Conservation (phyloP, 2,888 invertebrate genomes). For the Leucophenga maculata region DNA sequence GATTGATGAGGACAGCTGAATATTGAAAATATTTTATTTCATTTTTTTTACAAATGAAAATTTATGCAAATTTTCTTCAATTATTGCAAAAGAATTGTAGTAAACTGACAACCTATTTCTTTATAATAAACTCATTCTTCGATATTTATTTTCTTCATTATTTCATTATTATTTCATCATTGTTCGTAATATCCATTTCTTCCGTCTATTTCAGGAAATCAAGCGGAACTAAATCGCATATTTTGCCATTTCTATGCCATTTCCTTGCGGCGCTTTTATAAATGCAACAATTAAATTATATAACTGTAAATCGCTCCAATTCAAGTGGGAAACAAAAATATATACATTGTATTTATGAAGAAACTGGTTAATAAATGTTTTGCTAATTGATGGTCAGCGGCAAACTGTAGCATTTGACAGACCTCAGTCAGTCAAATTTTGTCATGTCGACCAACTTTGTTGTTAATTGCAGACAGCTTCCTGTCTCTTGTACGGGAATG, state of each 20-base stretch:
- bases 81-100: no score
- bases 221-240: not conserved
- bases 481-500: not conserved
- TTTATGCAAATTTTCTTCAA: no score
- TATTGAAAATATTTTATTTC: slow-evolving; percentile 22
- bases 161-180: no score
- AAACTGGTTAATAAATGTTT: slow-evolving; percentile 24
- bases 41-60: no score
- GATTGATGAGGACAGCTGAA: slow-evolving; percentile 41
- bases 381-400: slow-evolving; percentile 5
- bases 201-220: not conserved
- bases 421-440: not conserved
- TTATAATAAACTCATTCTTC: no score
- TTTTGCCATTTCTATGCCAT: not conserved
- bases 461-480: not conserved
- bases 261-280: slow-evolving; percentile 6
- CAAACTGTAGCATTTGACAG: slow-evolving; percentile 5
- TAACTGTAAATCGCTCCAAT: slow-evolving; percentile 5
- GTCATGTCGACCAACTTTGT: not conserved
- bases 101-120: no score
- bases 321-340: no score
- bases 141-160: not conserved
- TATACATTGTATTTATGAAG: not conserved
- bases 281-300: slow-evolving; percentile 17
- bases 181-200: not conserved